Evolutionary conservation across 2,888 invertebrate genomes (phyloP).

Genomic region (Cylindroiulus punctatus): DNA sequence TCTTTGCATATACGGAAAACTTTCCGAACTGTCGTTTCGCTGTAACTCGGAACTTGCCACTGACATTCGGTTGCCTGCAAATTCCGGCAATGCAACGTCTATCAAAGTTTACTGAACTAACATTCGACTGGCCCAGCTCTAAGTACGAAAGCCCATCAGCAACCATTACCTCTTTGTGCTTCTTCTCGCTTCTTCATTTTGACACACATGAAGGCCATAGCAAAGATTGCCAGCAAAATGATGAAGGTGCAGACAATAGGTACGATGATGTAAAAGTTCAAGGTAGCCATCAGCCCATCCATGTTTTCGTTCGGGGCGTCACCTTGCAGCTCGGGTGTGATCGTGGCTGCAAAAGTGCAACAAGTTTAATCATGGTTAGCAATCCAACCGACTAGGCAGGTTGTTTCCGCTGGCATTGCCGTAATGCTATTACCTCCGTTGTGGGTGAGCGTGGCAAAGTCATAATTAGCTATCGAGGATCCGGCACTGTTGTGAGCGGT

Average conservation of each 20-base stretch:
- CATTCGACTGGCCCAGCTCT: too few relatives aligned
- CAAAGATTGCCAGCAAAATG: constrained; percentile 54
- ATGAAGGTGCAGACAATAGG: constrained; percentile 51
- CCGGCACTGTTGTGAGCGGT: constrained; percentile 66
- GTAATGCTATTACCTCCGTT: constrained; percentile 63
- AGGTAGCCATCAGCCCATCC: constrained; percentile 51
- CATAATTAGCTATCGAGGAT: constrained; percentile 64
- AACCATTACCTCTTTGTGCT: background rate
- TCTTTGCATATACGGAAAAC: constrained; percentile 55
- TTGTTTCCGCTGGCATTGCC: too few relatives aligned
- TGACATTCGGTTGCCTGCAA: constrained; percentile 37
- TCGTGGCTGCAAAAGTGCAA: constrained; percentile 48
- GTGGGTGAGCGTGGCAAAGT: constrained; percentile 65
- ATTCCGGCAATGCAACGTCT: too few relatives aligned
- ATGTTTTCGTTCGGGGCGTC: constrained; percentile 47
- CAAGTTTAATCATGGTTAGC: background rate
- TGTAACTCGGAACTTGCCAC: background rate
- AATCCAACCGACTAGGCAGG: background rate
- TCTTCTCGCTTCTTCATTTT: constrained; percentile 48
- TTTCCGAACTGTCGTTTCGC: constrained; percentile 53
- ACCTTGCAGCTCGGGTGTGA: constrained; percentile 46
- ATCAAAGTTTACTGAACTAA: too few relatives aligned
- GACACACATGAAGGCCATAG: constrained; percentile 51
- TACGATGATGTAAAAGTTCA: constrained; percentile 55
- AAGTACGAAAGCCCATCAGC: background rate